These are phyloP conservation scores for Orchestes rusci DNA, from an alignment of 2,888 invertebrate genomes.

Conservation along the genomic window DNA sequence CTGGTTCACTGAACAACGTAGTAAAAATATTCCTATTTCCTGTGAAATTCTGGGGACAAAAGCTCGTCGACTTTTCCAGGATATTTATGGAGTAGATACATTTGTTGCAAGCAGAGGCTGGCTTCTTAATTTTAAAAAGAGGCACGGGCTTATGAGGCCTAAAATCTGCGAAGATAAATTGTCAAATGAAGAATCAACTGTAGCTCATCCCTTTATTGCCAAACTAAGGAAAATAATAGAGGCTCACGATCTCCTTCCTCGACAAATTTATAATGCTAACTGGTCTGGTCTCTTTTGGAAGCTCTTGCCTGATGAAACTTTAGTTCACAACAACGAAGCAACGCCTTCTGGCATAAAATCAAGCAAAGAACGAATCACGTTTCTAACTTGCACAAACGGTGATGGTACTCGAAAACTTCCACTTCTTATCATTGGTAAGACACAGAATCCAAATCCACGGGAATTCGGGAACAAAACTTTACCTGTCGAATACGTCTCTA, in stretches of 20 bases:
- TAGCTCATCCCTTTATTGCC: background rate
- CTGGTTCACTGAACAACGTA: too few species aligned
- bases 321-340: constrained; percentile 4
- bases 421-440: constrained; percentile 1
- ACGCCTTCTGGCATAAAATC: constrained; percentile 1
- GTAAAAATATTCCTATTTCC: too few species aligned
- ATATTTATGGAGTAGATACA: background rate
- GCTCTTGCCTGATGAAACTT: constrained; percentile 6
- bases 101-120: constrained; percentile 3
- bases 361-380: constrained; percentile 4
- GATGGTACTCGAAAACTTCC: constrained; percentile 2
- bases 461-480: background rate
- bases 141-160: background rate
- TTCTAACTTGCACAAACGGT: constrained; percentile 1
- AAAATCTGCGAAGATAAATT: constrained; percentile 4
- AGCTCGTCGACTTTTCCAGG: background rate
- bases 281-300: constrained; percentile 6
- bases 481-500: constrained; percentile 1
- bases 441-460: background rate
- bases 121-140: background rate
- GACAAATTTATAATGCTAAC: constrained; percentile 3
- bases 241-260: background rate
- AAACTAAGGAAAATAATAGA: constrained; percentile 1
- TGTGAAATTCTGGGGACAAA: background rate
- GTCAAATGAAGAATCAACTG: background rate